Conservation (phyloP, 2,113 vertebrate genomes). For the Oncorhynchus mykiss region DNA sequence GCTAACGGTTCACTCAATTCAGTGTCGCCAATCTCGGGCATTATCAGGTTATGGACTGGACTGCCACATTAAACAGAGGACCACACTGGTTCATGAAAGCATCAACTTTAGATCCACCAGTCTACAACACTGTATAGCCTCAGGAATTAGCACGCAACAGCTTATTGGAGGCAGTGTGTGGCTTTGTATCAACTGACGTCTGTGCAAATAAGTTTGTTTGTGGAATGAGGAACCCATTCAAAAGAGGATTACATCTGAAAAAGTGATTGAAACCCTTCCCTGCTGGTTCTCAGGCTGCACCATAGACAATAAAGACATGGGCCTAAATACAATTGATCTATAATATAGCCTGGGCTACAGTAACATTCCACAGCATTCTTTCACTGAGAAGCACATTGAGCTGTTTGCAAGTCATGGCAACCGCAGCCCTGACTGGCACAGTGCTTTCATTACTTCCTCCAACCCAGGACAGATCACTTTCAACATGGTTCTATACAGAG, state of each 20-base stretch:
- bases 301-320: not conserved
- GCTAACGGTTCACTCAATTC: not conserved
- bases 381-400: not conserved
- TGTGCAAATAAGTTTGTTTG: constrained; percentile 17
- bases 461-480: not conserved
- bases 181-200: not conserved
- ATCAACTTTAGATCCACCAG: not conserved
- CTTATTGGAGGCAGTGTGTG: not conserved
- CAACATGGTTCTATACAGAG: not conserved
- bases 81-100: not conserved
- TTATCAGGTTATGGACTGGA: not conserved
- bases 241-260: not conserved
- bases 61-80: not conserved
- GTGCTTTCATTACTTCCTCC: constrained; percentile 17
- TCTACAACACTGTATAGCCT: not conserved
- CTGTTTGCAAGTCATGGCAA: constrained; percentile 28
- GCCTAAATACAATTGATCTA: not conserved
- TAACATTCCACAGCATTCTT: not conserved
- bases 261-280: not conserved
- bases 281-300: not conserved
- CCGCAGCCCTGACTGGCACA: not conserved
- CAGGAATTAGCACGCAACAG: not conserved
- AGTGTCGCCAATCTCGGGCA: not conserved
- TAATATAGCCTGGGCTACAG: not conserved
- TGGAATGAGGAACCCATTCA: not conserved